Conservation (phyloP, 2,888 invertebrate species). For the Stenotaenia linearis region DNA sequence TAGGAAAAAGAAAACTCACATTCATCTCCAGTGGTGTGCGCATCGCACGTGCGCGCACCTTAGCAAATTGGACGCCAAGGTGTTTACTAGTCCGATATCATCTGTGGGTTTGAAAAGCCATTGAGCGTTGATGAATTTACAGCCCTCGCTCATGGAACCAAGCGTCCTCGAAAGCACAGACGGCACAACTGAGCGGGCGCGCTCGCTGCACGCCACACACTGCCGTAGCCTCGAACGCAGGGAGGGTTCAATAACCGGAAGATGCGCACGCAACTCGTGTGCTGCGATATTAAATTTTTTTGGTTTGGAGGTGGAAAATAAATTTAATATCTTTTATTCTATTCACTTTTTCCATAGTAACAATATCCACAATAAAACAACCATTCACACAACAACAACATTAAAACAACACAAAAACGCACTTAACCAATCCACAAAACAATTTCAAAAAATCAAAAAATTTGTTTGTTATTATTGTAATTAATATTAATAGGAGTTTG, state of each 20-base stretch:
- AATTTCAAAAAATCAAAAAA: too few species aligned
- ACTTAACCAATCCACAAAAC: too few species aligned
- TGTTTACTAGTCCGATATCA: not conserved
- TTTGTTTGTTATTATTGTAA: too few species aligned
- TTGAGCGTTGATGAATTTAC: not conserved
- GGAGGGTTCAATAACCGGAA: not conserved
- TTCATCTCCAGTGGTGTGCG: not conserved
- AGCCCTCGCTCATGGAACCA: not conserved
- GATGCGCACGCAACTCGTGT: not conserved
- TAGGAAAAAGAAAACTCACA: not conserved
- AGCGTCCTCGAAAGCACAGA: not conserved
- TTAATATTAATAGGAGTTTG: too few species aligned
- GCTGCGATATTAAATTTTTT: not conserved
- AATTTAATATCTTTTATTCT: too few species aligned
- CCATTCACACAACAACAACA: too few species aligned
- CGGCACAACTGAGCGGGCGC: not conserved
- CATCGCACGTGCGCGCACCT: not conserved
- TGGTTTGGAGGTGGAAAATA: not conserved
- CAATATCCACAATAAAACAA: too few species aligned
- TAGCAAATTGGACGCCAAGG: not conserved
- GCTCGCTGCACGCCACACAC: not conserved
- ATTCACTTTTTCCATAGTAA: too few species aligned
- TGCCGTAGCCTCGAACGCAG: not conserved
- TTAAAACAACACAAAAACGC: too few species aligned
- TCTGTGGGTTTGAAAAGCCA: not conserved